Evolutionary conservation across 1,140 invertebrate genomes (phyloP), one percentile per base, ranked within the genome.

Genomic region (Cyclina sinensis): DNA sequence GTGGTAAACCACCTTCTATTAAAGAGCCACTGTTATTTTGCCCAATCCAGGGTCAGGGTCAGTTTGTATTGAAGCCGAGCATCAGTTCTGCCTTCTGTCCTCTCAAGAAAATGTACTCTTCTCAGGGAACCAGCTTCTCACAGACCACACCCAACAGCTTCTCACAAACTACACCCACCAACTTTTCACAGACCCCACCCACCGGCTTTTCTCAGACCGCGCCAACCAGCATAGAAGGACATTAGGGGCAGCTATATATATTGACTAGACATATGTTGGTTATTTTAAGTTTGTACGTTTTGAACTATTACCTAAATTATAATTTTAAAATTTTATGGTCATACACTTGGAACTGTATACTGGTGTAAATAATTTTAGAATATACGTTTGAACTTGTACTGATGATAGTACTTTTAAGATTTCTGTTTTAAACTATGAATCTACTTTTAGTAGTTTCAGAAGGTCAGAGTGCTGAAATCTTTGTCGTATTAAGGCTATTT

Each of bases 1-100:
- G 18, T 46, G 51, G 79, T 39, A 39, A 54, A 14, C 70, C 68
- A 30, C 86, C 74, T 24, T 62, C 70, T 24, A 88, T 88, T 14
- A 88, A 88, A 30, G 86, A 88, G 62, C 86, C 86, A 16, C 48
- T 88, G 30, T 59, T 86, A 30, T 88, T 88, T 57, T 80, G 86
- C 35, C 76, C 78, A 0, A 86, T 86, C 84, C 37, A 84, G 65
- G 62, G 43, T n/a, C 74, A 80, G 37, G 65, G 57, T 65, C 57
- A 80, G 59, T 88, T 88, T 73, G 39, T 62, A 46, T 57, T 88
- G 24, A 80, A 81, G 43, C 86, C 86, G 46, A 88, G 86, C 43
- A 62, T 39, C 46, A 81, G 86, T 27, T 88, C 86, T 46, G 86
- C 86, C 43, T 88, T 88, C 78, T 88, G 86, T 57, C 78, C 86